These are phyloP conservation scores for Peromyscus eremicus DNA, from an alignment of 2,797 vertebrate genomes.

Conservation along the genomic window DNA sequence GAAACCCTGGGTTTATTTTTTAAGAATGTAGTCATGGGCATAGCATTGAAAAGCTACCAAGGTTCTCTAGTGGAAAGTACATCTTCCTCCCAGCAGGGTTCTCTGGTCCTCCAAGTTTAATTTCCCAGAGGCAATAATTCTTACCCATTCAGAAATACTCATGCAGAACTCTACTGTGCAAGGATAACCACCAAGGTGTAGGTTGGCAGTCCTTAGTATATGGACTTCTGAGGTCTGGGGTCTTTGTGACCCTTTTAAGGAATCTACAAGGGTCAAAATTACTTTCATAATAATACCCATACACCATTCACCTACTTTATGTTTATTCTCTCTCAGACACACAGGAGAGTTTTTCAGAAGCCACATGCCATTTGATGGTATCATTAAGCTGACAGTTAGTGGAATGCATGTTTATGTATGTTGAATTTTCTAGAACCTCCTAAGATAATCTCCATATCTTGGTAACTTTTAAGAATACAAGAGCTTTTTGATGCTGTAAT, in stretches of 20 bases:
- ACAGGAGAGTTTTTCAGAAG: not conserved
- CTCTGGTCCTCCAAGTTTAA: not conserved
- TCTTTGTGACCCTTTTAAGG: not conserved
- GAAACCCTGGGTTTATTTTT: constrained; percentile 42
- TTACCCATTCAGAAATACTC: not conserved
- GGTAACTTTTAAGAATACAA: constrained; percentile 37
- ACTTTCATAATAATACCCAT: not conserved
- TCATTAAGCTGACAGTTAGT: constrained; percentile 1
- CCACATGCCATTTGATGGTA: not conserved
- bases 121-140: not conserved
- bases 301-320: not conserved
- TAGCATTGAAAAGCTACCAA: constrained; percentile 63
- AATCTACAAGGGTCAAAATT: not conserved
- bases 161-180: not conserved
- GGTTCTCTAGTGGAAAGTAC: not conserved
- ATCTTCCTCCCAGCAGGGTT: constrained; percentile 23
- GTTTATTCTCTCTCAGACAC: not conserved
- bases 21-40: constrained; percentile 22
- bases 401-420: not conserved
- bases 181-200: not conserved
- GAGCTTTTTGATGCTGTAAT: not conserved
- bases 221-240: not conserved
- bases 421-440: constrained; percentile 45
- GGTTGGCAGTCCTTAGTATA: not conserved
- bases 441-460: not conserved